Conservation (phyloP, 2,797 vertebrate species). For the Sebastes matsubarae region DNA sequence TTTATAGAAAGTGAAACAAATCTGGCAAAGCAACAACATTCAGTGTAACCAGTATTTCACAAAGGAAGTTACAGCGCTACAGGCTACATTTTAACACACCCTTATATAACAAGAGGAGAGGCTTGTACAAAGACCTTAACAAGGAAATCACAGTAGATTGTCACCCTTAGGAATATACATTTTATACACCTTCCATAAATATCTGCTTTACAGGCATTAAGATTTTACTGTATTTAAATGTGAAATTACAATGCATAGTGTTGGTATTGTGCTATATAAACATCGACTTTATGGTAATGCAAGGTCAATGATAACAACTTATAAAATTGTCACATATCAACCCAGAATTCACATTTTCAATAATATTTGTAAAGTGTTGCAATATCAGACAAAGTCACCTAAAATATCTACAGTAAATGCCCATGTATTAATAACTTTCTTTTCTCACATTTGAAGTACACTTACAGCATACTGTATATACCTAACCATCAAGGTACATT, state of each 20-base stretch:
- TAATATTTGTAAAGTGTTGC: neutral
- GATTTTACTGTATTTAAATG: neutral
- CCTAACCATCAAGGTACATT: neutral
- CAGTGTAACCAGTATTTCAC: neutral
- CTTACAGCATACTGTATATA: neutral
- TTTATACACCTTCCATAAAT: neutral
- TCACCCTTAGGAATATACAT: neutral
- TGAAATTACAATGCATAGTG: neutral
- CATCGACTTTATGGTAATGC: neutral
- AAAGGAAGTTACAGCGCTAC: neutral
- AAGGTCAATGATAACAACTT: neutral
- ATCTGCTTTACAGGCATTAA: neutral
- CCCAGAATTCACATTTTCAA: neutral
- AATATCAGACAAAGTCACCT: neutral
- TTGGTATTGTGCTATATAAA: neutral
- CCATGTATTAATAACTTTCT: neutral
- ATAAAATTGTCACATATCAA: neutral
- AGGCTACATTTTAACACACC: neutral
- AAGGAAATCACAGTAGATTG: neutral
- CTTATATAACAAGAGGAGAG: neutral
- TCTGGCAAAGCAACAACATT: neutral
- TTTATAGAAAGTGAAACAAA: constrained; percentile 3
- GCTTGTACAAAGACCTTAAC: neutral
- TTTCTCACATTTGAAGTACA: neutral
- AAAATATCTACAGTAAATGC: neutral